A percentile compares a stretch with the other conserved stretches of the same genome.
Conservation (phyloP, 2,797 vertebrate genomes). For the Siniperca obscura region DNA sequence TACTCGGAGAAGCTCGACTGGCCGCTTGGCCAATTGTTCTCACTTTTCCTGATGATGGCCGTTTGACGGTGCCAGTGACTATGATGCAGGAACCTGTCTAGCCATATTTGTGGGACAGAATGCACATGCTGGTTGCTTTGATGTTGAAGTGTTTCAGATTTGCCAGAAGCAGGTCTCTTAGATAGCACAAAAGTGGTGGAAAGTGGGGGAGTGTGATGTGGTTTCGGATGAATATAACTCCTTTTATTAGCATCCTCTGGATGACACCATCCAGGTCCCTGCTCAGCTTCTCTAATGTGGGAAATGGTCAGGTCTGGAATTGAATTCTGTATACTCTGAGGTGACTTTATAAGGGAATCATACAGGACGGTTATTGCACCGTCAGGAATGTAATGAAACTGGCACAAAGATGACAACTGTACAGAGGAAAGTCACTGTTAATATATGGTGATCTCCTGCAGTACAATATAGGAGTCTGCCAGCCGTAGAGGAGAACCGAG, state of each 20-base stretch:
- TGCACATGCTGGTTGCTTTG: conserved; percentile 40
- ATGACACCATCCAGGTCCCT: conserved; percentile 61
- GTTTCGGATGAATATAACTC: conserved; percentile 67
- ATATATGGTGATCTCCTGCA: conserved; percentile 73
- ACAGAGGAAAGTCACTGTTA: conserved; percentile 77
- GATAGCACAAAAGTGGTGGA: conserved; percentile 56
- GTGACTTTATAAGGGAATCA: conserved; percentile 74
- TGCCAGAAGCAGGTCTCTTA: conserved; percentile 54
- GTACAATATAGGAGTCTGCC: conserved; percentile 60
- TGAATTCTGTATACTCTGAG: conserved; percentile 68
- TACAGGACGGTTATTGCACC: conserved; percentile 73
- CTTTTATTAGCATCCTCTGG: conserved; percentile 71
- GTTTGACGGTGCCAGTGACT: conserved; percentile 32
- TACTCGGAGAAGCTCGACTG: conserved; percentile 21
- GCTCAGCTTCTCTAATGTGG: conserved; percentile 61
- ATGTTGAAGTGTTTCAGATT: conserved; percentile 51
- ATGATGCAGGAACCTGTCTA: conserved; percentile 29
- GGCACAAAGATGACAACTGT: conserved; percentile 72
- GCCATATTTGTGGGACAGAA: conserved; percentile 37
- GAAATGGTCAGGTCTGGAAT: conserved; percentile 58
- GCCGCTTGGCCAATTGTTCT: conserved; percentile 41
- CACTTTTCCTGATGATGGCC: conserved; percentile 33
- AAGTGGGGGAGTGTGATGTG: conserved; percentile 53
- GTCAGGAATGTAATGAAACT: conserved; percentile 77
- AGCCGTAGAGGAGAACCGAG: conserved; percentile 51